Conservation (phyloP, 2,888 invertebrate species). For the Lasius fuliginosus region DNA sequence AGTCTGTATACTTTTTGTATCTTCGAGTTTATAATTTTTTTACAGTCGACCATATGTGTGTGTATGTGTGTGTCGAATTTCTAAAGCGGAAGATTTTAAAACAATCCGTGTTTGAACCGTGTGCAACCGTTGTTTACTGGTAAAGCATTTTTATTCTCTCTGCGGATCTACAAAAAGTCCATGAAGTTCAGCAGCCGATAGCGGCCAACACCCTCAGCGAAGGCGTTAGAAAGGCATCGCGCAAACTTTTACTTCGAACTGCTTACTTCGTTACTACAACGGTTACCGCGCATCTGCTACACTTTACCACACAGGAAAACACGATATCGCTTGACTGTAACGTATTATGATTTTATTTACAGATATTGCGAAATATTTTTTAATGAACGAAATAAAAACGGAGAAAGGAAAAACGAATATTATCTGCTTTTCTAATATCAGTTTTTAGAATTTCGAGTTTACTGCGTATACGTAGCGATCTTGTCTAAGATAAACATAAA, state of each 20-base stretch:
- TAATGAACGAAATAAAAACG: background rate
- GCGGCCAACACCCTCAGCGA: background rate
- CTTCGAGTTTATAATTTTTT: constrained; percentile 21
- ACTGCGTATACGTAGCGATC: background rate
- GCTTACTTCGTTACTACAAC: constrained; percentile 15
- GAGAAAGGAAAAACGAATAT: background rate
- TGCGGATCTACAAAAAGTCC: background rate
- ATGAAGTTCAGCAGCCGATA: background rate
- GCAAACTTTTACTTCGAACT: constrained; percentile 34
- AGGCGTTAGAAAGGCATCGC: constrained; percentile 30
- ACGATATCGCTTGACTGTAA: background rate
- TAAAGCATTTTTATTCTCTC: constrained; percentile 26
- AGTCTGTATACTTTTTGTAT: background rate
- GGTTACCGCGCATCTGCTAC: background rate
- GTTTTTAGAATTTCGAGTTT: background rate
- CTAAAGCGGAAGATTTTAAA: constrained; percentile 62
- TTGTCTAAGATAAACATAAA: background rate
- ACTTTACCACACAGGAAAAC: background rate
- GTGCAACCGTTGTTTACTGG: constrained; percentile 40
- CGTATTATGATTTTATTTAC: background rate
- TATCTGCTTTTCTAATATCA: background rate
- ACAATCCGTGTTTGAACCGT: constrained; percentile 32
- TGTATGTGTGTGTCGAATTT: background rate
- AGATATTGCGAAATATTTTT: background rate
- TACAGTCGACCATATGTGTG: background rate